Base-by-base conservation (phyloP, 2,888 invertebrate genomes). In the Eremobia ochroleuca region DNA sequence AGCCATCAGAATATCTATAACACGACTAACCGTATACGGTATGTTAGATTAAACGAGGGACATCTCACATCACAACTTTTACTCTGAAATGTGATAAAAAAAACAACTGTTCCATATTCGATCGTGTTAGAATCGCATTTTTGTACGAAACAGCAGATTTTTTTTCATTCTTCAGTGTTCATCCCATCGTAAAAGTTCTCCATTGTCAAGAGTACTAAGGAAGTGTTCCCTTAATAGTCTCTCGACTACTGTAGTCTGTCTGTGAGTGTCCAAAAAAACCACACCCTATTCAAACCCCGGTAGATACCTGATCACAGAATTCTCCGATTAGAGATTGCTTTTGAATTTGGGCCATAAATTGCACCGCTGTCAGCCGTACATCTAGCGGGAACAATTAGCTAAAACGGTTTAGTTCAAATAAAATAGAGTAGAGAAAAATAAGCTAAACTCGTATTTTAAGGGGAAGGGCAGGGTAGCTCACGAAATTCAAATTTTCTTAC, bases 311-410 rank as follows among this genome's bases (percentile, higher is more conserved):
- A 62, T 40, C 58, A 31, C 61, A 71, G 21, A 58, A 69, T 64
- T 71, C 70, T 52, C 61, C 31, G 58, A 74, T 69, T 61, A 62
- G 65, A 74, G 28, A 85, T 72, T 68, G 83, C 71, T 64, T 66
- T 52, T 58, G 58, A 77, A 74, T 74, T 73, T 31, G 2, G 43
- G 34, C 65, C 31, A 82, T 85, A 77, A 74, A 85, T 83, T 69
- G 68, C 72, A 58, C 73, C 78, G 71, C 71, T 77, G 71, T 68
- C 77, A 82, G 83, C 55, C 65, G 61, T 82, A 68, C 68, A 71
- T 82, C 71, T 71, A 68, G 66, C 37, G 68, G 43, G 43, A 69
- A 69, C 77, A 83, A 85, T 85, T 85, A 83, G 86, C 68, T 83
- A 77, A 82, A 85, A 85, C 68, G 58, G 15, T 82, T 68, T 49